Conservation (phyloP, 2,888 invertebrate genomes). For the Choreutis nemorana region DNA sequence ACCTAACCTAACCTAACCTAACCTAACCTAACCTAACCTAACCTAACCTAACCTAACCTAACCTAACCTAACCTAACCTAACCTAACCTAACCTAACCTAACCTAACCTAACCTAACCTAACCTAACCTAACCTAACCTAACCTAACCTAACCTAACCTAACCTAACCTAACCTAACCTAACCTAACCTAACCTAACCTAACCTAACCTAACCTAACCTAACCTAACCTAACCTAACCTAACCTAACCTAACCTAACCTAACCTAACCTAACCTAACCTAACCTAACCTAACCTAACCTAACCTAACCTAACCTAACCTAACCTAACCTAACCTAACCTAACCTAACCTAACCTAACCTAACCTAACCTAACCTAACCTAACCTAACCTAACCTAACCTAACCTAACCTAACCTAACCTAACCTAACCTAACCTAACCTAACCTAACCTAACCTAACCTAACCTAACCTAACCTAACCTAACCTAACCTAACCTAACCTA, state of each 20-base stretch:
- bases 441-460: conserved; percentile 13
- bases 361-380: conserved; percentile 14
- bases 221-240: conserved; percentile 10
- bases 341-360: conserved; percentile 13
- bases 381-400: conserved; percentile 13
- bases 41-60: conserved; percentile 11
- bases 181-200: conserved; percentile 12
- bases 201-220: conserved; percentile 11
- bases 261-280: conserved; percentile 12
- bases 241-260: conserved; percentile 11
- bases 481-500: conserved; percentile 11
- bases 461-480: conserved; percentile 13
- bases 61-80: conserved; percentile 12
- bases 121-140: conserved; percentile 13
- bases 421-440: conserved; percentile 12
- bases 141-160: conserved; percentile 13
- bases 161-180: conserved; percentile 12
- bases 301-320: conserved; percentile 13
- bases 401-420: conserved; percentile 13
- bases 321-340: conserved; percentile 13
- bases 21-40: conserved; percentile 13
- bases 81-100: conserved; percentile 12
- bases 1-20: conserved; percentile 10
- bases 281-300: conserved; percentile 13
- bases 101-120: conserved; percentile 13